Percentiles rank a stretch among this genome's conserved stretches.
Conservation (phyloP, 2,888 invertebrate genomes). For the Pilophorus perplexus region DNA sequence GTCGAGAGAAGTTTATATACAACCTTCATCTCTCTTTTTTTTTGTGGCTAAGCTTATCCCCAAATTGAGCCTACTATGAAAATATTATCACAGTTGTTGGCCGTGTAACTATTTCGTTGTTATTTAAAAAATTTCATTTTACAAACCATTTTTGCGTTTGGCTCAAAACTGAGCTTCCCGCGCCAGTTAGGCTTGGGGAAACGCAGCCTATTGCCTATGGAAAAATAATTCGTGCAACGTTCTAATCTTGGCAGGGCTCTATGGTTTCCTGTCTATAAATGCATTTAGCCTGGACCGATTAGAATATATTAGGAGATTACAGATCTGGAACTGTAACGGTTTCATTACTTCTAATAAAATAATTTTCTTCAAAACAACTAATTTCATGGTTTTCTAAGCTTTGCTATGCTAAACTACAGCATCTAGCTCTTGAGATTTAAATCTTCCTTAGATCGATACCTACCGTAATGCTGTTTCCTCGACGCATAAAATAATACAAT, state of each 20-base stretch:
- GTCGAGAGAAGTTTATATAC: not conserved
- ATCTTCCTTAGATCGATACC: too few species aligned
- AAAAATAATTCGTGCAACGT: constrained; percentile 6
- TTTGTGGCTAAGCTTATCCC: not conserved
- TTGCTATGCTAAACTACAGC: not conserved
- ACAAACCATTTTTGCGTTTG: too few species aligned
- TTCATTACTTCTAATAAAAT: too few species aligned
- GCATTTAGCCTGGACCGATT: constrained; percentile 32
- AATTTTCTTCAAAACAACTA: too few species aligned
- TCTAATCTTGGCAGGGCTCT: not conserved
- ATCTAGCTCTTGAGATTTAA: constrained; percentile 1
- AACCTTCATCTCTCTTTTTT: not conserved
- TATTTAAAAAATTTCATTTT: too few species aligned
- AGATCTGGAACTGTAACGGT: too few species aligned
- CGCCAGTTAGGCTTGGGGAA: too few species aligned
- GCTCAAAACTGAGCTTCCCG: too few species aligned
- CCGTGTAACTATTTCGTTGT: constrained; percentile 15
- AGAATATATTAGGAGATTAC: not conserved
- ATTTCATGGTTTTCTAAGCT: not conserved
- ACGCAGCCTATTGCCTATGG: too few species aligned
- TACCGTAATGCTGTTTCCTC: too few species aligned
- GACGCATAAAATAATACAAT: too few species aligned
- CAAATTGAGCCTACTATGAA: constrained; percentile 18
- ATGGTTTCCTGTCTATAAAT: constrained; percentile 3
- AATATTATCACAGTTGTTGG: constrained; percentile 16